Evolutionary conservation across 2,113 vertebrate genomes (phyloP).

Genomic region (Rhea pennata): DNA sequence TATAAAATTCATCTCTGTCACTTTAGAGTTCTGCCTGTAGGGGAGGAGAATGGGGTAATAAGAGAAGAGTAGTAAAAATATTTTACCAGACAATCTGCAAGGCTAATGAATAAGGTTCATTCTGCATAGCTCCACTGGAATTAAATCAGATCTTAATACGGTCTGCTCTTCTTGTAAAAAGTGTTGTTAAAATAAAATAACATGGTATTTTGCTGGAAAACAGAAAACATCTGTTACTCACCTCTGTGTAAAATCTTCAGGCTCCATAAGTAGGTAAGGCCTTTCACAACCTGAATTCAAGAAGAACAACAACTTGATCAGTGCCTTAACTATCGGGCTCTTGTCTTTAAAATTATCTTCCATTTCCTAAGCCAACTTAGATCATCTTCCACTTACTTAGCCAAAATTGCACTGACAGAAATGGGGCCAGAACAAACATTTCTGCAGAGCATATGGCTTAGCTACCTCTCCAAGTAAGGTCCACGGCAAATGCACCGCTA

Average conservation of each 20-base stretch:
- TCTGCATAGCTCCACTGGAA: neutral
- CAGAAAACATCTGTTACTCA: conserved; percentile 72
- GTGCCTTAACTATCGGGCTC: too few relatives aligned
- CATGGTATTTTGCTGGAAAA: neutral
- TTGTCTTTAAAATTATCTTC: too few relatives aligned
- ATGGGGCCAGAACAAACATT: too few relatives aligned
- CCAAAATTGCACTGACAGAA: too few relatives aligned
- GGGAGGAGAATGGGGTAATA: neutral
- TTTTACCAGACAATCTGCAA: neutral
- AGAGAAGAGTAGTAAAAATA: neutral
- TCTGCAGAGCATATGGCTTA: too few relatives aligned
- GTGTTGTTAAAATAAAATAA: neutral
- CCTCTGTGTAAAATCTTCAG: conserved; percentile 98
- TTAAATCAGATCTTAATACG: neutral
- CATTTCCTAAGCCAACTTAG: too few relatives aligned
- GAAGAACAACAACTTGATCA: neutral
- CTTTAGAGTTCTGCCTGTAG: neutral
- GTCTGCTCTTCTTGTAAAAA: neutral
- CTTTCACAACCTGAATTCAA: conserved; percentile 91
- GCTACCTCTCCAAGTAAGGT: too few relatives aligned
- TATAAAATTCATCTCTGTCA: neutral
- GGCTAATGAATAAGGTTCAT: neutral
- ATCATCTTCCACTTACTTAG: too few relatives aligned
- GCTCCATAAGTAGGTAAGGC: conserved; percentile 97
- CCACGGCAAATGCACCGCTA: too few relatives aligned